Evolutionary conservation across 35 echinoderm and acorn worm species (phyloP).

Genomic region (Strongylocentrotus purpuratus): DNA sequence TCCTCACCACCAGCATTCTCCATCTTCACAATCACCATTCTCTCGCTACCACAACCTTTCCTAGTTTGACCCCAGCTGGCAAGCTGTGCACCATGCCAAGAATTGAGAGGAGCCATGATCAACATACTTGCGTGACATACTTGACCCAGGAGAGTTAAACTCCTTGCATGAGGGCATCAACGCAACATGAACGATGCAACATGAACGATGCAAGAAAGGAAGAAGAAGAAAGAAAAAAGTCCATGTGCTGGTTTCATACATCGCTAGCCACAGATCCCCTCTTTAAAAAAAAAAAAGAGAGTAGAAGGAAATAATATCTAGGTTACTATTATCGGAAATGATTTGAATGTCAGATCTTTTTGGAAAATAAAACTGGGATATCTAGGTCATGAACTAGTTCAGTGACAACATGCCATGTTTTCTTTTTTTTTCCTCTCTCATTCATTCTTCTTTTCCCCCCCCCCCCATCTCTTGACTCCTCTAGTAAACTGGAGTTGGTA

Average conservation of each 20-base stretch:
- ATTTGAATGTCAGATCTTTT: slow-evolving; percentile 55
- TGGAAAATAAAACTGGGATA: slow-evolving; percentile 39
- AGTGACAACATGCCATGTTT: slow-evolving; percentile 54
- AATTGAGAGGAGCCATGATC: neutral
- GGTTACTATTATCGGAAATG: slow-evolving; percentile 52
- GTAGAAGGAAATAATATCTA: slow-evolving; percentile 55
- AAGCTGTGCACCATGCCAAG: slow-evolving; percentile 7
- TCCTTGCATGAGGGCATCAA: slow-evolving; percentile 6
- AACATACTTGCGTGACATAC: slow-evolving; percentile 42
- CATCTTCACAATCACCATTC: neutral
- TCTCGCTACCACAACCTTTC: neutral
- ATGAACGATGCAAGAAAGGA: neutral
- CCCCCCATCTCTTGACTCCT: slow-evolving; percentile 8
- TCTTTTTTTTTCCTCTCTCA: slow-evolving; percentile 11
- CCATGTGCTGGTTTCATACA: slow-evolving; percentile 16
- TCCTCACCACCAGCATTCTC: too few relatives aligned
- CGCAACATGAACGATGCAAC: slow-evolving; percentile 28
- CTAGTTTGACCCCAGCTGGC: neutral
- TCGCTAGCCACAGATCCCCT: neutral
- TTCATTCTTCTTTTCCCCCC: neutral
- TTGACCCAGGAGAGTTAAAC: slow-evolving; percentile 41
- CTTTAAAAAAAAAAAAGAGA: slow-evolving; percentile 24
- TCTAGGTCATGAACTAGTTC: slow-evolving; percentile 54
- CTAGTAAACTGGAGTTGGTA: slow-evolving; percentile 24
- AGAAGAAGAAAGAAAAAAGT: slow-evolving; percentile 3